phyloP scores from a whole-genome alignment of 1,140 invertebrate genomes.

The Drosophila pseudoananassae region DNA sequence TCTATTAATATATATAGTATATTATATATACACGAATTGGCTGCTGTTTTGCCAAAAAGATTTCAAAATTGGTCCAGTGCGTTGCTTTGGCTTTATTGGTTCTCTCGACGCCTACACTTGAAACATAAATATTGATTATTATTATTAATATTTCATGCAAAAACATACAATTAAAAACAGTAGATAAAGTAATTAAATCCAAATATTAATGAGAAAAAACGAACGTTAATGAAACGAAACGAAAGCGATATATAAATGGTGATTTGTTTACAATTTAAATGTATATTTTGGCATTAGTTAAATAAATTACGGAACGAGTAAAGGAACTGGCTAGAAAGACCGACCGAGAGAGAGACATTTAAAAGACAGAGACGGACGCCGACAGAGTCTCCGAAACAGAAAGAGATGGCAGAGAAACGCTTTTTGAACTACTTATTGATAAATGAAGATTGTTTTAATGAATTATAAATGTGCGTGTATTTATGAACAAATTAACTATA shows the following conservation, averaged over 20 bases:
- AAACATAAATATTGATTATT: slow-evolving; percentile 31
- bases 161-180: slow-evolving; percentile 7
- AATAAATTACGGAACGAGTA: slow-evolving; percentile 8
- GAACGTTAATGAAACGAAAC: slow-evolving; percentile 8
- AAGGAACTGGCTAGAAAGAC: background rate
- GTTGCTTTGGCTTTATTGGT: slow-evolving; percentile 75
- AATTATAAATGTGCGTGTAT: slow-evolving; percentile 77
- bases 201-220: slow-evolving; percentile 8
- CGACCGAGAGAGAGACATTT: slow-evolving; percentile 7
- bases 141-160: slow-evolving; percentile 16
- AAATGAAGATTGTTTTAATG: slow-evolving; percentile 68
- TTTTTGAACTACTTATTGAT: slow-evolving; percentile 72
- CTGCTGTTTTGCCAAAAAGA: slow-evolving; percentile 34
- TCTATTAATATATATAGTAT: slow-evolving; percentile 12
- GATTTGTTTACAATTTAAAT: slow-evolving; percentile 65
- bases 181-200: slow-evolving; percentile 44
- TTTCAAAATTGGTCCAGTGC: slow-evolving; percentile 65
- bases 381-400: background rate
- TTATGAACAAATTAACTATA: slow-evolving; percentile 72
- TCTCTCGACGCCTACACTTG: slow-evolving; percentile 45
- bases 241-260: slow-evolving; percentile 46
- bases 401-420: slow-evolving; percentile 43
- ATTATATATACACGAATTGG: slow-evolving; percentile 45
- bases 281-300: slow-evolving; percentile 50
- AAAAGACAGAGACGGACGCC: slow-evolving; percentile 4